Conservation (phyloP, 2,888 invertebrate genomes). For the Sphaerophoria rueppellii region DNA sequence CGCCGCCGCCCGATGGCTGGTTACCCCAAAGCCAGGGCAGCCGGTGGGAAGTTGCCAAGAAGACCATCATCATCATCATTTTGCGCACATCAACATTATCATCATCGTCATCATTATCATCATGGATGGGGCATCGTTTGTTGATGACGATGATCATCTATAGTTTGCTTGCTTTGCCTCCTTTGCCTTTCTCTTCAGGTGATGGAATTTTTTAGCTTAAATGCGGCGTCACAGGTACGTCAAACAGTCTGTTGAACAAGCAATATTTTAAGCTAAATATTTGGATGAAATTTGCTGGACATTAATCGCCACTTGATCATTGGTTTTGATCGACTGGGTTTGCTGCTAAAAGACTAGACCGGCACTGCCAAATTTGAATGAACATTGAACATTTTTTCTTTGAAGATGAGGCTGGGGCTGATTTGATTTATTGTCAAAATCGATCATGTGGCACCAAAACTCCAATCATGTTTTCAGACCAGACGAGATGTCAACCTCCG, state of each 20-base stretch:
- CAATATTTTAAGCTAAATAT: background rate
- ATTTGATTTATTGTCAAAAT: too few species aligned
- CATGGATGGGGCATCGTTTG: conserved; percentile 17
- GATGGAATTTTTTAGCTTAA: conserved; percentile 69
- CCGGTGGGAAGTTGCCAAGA: conserved; percentile 46
- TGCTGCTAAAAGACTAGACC: too few species aligned
- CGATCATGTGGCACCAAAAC: too few species aligned
- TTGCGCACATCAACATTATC: conserved; percentile 33
- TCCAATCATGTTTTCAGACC: too few species aligned
- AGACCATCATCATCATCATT: conserved; percentile 58
- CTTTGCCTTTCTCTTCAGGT: conserved; percentile 46
- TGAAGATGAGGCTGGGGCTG: too few species aligned
- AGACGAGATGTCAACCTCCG: too few species aligned
- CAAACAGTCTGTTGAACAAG: conserved; percentile 52
- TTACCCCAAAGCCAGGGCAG: conserved; percentile 21
- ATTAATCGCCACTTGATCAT: too few species aligned
- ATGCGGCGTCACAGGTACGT: conserved; percentile 62
- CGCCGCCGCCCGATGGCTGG: conserved; percentile 28
- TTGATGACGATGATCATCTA: conserved; percentile 64
- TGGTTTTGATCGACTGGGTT: too few species aligned
- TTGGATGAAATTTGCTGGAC: too few species aligned
- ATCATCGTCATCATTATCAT: conserved; percentile 35
- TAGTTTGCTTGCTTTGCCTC: conserved; percentile 5
- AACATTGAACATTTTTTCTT: too few species aligned
- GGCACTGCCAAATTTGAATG: too few species aligned